These are phyloP conservation scores for Trachelus troglodyta DNA, from an alignment of 2,888 invertebrate genomes.

Conservation along the genomic window DNA sequence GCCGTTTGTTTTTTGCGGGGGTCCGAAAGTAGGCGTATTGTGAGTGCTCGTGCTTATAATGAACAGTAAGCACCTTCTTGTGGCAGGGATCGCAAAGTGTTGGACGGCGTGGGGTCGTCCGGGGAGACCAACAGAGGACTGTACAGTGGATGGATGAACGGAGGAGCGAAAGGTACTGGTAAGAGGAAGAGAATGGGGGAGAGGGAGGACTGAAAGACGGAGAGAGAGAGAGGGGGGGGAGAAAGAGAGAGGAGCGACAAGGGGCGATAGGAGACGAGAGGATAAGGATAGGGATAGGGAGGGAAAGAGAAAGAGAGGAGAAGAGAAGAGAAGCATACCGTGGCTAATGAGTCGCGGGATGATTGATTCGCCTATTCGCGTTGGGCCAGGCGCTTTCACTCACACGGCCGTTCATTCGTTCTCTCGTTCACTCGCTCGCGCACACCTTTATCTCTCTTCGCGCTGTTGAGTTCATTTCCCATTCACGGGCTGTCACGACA, in stretches of 20 bases:
- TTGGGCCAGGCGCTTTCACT: conserved; percentile 50
- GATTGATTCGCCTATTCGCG: conserved; percentile 59
- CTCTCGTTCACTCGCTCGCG: conserved; percentile 18
- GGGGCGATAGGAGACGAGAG: too few species aligned
- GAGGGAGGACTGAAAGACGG: conserved; percentile 11
- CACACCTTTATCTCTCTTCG: conserved; percentile 43
- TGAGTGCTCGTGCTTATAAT: conserved; percentile 25
- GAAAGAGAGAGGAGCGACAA: too few species aligned
- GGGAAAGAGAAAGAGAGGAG: conserved; percentile 3
- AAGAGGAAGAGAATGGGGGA: conserved; percentile 33
- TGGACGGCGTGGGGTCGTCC: conserved; percentile 7
- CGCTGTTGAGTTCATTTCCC: conserved; percentile 29
- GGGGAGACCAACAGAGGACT: conserved; percentile 15
- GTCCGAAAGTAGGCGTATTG: conserved; percentile 23
- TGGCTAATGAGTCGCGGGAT: conserved; percentile 65
- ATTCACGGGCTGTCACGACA: conserved; percentile 26
- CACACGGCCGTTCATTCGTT: conserved; percentile 9
- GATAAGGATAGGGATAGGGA: too few species aligned
- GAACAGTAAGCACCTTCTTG: conserved; percentile 25
- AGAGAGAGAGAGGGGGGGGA: neutral
- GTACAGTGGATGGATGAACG: conserved; percentile 25
- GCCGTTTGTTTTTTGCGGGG: conserved; percentile 3
- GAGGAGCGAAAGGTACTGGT: conserved; percentile 27
- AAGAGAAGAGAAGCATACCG: conserved; percentile 37
- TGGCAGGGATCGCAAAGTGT: conserved; percentile 25